A percentile compares a stretch with the other conserved stretches of the same genome.
Evolutionary conservation across 2,797 vertebrate genomes (phyloP).

Genomic region (Philypnodon macrostomus): DNA sequence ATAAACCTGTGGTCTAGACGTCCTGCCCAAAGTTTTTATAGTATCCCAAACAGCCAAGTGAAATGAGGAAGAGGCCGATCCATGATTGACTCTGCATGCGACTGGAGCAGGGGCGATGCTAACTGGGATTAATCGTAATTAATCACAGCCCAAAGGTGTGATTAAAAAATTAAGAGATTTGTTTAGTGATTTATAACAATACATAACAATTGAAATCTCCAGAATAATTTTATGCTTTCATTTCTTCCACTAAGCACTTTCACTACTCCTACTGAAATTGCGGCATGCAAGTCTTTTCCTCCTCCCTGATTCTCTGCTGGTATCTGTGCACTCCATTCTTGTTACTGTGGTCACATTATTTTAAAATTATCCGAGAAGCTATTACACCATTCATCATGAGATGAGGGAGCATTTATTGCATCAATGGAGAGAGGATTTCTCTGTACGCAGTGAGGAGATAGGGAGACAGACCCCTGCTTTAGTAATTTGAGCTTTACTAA

Average conservation of each 20-base stretch:
- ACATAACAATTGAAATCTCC: background rate
- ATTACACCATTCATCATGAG: constrained; percentile 24
- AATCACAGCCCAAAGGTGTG: too few species aligned
- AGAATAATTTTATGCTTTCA: background rate
- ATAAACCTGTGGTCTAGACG: too few species aligned
- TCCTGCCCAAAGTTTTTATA: too few species aligned
- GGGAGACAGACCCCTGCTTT: constrained; percentile 20
- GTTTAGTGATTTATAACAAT: too few species aligned
- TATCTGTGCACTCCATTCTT: constrained; percentile 6
- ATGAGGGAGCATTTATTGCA: constrained; percentile 22
- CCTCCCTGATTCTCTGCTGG: background rate
- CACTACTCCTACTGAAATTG: background rate
- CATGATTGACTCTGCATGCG: too few species aligned
- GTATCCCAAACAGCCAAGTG: too few species aligned
- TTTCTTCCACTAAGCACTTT: background rate
- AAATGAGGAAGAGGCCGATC: too few species aligned
- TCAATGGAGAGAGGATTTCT: constrained; percentile 18
- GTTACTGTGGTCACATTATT: constrained; percentile 23
- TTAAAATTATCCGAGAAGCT: constrained; percentile 40
- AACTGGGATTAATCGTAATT: too few species aligned
- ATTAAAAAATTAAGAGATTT: too few species aligned
- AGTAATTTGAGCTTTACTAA: constrained; percentile 31
- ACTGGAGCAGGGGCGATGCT: too few species aligned
- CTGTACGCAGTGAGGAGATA: constrained; percentile 18
- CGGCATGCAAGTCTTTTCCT: background rate